phyloP scores from a whole-genome alignment of 2,113 vertebrate species.

The Microtus ochrogaster region DNA sequence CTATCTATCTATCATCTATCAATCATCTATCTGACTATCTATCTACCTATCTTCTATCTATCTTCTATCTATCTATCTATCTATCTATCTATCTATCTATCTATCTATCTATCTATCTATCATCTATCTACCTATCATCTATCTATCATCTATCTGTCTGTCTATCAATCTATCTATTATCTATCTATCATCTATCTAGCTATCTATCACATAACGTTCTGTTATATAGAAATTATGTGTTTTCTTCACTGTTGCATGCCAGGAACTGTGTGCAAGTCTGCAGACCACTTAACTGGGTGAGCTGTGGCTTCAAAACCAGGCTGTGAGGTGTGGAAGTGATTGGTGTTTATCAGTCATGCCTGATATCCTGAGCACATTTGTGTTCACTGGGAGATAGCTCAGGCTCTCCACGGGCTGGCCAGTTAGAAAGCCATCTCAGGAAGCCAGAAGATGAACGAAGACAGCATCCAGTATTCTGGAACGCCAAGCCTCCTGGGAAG shows the following conservation, averaged over 20 bases:
- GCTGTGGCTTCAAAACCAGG: not conserved
- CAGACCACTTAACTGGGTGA: not conserved
- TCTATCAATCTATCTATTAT: not conserved
- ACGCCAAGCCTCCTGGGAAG: not conserved
- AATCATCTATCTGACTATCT: not conserved
- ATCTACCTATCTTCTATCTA: too few relatives aligned
- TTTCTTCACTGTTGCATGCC: not conserved
- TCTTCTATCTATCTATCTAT: too few relatives aligned
- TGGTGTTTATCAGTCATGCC: not conserved
- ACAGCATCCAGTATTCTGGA: not conserved
- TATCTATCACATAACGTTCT: not conserved
- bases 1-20: too few relatives aligned
- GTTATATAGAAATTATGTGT: not conserved
- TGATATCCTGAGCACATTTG: not conserved
- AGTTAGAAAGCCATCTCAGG: not conserved
- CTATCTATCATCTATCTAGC: not conserved
- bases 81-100: too few relatives aligned
- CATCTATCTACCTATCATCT: too few relatives aligned
- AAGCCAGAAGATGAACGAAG: not conserved
- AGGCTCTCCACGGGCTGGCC: not conserved
- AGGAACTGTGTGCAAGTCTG: not conserved
- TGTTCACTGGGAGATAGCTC: not conserved
- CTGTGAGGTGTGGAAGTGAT: not conserved
- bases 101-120: too few relatives aligned
- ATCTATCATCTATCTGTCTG: not conserved